phyloP scores from a whole-genome alignment of 2,797 vertebrate species.

The Sebastes itinus region DNA sequence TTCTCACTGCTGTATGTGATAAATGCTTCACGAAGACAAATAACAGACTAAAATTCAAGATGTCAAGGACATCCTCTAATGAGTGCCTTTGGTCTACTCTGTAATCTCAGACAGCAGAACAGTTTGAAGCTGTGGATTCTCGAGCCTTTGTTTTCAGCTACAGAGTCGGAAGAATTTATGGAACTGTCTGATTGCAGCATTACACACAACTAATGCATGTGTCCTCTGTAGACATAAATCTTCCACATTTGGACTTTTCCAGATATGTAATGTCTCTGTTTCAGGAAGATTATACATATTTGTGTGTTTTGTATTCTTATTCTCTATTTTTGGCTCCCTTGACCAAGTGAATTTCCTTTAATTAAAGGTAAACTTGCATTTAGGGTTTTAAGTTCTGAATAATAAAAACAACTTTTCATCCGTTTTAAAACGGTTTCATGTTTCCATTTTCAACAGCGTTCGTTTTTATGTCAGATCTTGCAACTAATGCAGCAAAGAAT shows the following conservation, averaged over 20 bases:
- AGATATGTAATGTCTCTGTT: background rate
- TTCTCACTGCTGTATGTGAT: background rate
- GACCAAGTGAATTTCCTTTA: background rate
- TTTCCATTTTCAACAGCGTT: background rate
- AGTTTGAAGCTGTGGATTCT: constrained; percentile 12
- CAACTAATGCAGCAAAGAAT: background rate
- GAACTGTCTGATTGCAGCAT: background rate
- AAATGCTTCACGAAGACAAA: constrained; percentile 13
- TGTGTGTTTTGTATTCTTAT: background rate
- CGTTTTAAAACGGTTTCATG: background rate
- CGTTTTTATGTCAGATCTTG: background rate
- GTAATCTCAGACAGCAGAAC: constrained; percentile 27
- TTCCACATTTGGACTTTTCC: background rate
- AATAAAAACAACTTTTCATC: background rate
- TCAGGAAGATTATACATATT: background rate
- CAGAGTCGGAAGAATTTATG: background rate
- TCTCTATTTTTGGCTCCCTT: background rate
- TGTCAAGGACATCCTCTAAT: constrained; percentile 28
- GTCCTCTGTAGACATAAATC: background rate
- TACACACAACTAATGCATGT: background rate
- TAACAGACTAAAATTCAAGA: constrained; percentile 11
- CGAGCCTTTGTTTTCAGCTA: background rate
- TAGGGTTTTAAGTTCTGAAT: background rate
- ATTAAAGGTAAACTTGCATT: background rate
- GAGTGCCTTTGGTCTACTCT: constrained; percentile 15